phyloP scores from a whole-genome alignment of 2,797 vertebrate species.

The Cichlasoma orientale region DNA sequence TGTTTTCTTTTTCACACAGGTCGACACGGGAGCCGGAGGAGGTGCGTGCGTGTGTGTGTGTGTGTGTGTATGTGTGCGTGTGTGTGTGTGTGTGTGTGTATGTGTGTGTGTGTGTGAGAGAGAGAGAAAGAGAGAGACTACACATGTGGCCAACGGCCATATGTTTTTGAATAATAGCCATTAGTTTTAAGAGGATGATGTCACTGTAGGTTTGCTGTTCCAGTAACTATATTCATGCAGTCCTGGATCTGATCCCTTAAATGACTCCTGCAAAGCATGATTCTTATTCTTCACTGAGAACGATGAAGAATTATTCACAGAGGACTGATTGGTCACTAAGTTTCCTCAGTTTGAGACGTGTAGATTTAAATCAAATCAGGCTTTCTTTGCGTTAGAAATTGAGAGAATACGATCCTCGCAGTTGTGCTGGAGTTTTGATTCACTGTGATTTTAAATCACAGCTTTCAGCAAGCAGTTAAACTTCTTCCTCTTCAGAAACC shows the following conservation, averaged over 20 bases:
- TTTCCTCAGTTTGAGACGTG: background rate
- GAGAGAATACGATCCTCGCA: background rate
- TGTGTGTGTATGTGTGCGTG: background rate
- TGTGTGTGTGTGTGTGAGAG: background rate
- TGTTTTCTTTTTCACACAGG: conserved; percentile 53
- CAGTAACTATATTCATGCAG: conserved; percentile 73
- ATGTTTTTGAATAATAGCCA: conserved; percentile 76
- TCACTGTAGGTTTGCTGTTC: conserved; percentile 70
- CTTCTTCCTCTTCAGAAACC: conserved; percentile 31
- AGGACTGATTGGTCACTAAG: conserved; percentile 2
- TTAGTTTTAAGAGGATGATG: conserved; percentile 79
- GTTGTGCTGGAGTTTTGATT: conserved; percentile 31
- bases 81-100: background rate
- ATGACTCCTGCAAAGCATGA: conserved; percentile 49
- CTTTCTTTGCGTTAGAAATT: background rate
- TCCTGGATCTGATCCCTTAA: conserved; percentile 60
- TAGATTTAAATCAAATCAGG: background rate
- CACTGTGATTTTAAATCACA: conserved; percentile 22
- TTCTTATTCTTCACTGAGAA: conserved; percentile 21
- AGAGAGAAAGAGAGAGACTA: conserved; percentile 21
- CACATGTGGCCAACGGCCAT: conserved; percentile 65
- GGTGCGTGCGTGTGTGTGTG: background rate
- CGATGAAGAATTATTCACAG: conserved; percentile 47
- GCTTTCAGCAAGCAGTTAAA: conserved; percentile 56
- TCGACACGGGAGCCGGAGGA: conserved; percentile 18